These are phyloP conservation scores for Auanema sp. DNA, from an alignment of 2,888 invertebrate species.

Conservation along the genomic window DNA sequence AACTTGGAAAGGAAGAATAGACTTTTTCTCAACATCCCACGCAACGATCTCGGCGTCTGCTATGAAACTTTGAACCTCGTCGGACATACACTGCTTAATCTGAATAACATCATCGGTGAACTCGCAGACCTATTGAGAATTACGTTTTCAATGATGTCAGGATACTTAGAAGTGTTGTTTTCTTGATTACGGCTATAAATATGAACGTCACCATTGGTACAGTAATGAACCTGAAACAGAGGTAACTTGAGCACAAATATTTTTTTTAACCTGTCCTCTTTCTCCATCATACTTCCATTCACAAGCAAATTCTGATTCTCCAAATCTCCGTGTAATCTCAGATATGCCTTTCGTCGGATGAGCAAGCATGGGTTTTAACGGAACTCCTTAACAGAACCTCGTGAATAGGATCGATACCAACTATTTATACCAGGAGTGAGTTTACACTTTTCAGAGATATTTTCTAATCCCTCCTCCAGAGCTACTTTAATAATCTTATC, in stretches of 20 bases:
- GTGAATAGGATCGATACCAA: too few species aligned
- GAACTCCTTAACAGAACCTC: conserved; percentile 72
- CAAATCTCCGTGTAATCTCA: conserved; percentile 72
- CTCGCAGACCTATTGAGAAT: not conserved
- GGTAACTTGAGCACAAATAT: not conserved
- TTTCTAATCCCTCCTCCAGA: conserved; percentile 76
- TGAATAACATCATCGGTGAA: conserved; percentile 10
- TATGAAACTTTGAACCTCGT: conserved; percentile 75
- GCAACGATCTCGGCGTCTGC: conserved; percentile 96
- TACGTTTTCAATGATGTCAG: conserved; percentile 77
- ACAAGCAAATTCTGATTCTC: conserved; percentile 83
- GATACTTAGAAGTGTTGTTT: conserved; percentile 90
- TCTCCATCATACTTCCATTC: conserved; percentile 99
- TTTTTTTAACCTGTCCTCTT: conserved; percentile 79
- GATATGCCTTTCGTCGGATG: conserved; percentile 90
- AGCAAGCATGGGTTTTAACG: conserved; percentile 96
- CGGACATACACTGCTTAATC: conserved; percentile 43
- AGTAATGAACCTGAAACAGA: conserved; percentile 74
- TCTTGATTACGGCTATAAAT: conserved; percentile 95
- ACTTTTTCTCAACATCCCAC: conserved; percentile 83
- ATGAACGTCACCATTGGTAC: conserved; percentile 74
- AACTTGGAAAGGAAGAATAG: conserved; percentile 93
- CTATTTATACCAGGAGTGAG: conserved; percentile 82
- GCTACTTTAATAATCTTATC: conserved; percentile 80
- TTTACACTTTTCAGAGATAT: conserved; percentile 79